Base-by-base conservation (phyloP, 2,888 invertebrate genomes). In the Aporophyla nigra region DNA sequence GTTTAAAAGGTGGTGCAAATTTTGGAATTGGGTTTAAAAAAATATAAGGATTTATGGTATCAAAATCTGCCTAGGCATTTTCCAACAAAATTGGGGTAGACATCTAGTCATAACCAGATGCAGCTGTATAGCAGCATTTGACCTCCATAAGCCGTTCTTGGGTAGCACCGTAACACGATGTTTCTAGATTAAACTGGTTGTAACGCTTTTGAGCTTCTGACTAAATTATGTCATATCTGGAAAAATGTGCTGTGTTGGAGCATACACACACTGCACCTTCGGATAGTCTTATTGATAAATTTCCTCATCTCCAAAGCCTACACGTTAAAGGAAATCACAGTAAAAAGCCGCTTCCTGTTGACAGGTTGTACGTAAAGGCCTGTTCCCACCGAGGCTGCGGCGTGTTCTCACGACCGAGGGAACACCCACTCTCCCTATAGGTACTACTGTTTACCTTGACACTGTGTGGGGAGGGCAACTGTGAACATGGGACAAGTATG, bases 331-430 rank as follows among this genome's bases (percentile, higher is more conserved):
- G 86, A 82, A 80, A 84, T 80, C 62, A 65, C 77, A 62, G 81
- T 73, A 85, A 87, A 88, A 85, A 83, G 67, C 70, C 74, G 82
- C 71, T 88, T 89, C 85, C 88, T 88, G 87, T 82, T 82, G 73
- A 70, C 86, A 79, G 67, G 70, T 74, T 82, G 70, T 7, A 67
- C 43, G 85, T 71, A 61, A 74, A 78, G 80, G 71, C 61, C 56
- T 33, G 78, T 87, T 87, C 88, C 73, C 87, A 87, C 68, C 81
- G 69, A 19, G 1, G 58, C 33, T 40, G 61, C 62, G 58, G 43
- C 14, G 53, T 33, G 49, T 89, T 91, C 91, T 88, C 90, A 90
- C 88, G 84, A 65, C 61, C 24, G n/a, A 76, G 81, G 80, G 84
- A 80, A 88, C 90, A 84, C 90, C 89, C 89, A 90, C 90, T 86